Conservation (phyloP, 2,888 invertebrate genomes). For the Drosophila mimetica region DNA sequence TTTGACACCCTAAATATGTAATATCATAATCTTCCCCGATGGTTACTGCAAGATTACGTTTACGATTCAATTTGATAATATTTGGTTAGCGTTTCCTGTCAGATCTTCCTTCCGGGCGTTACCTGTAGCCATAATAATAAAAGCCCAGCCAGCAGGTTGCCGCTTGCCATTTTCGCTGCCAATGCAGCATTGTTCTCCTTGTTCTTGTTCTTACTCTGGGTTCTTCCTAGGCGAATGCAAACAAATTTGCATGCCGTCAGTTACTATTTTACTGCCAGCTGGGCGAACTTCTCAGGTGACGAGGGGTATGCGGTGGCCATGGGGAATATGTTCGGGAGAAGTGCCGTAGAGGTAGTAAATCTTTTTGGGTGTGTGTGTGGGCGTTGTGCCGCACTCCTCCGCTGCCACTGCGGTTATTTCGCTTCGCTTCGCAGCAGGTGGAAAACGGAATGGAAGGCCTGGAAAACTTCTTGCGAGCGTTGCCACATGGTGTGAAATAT, state of each 20-base stretch:
- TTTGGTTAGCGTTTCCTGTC: not conserved
- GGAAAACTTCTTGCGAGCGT: slow-evolving; percentile 61
- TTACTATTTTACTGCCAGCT: slow-evolving; percentile 80
- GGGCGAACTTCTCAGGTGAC: slow-evolving; percentile 46
- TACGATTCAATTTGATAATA: not conserved
- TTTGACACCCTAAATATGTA: not conserved
- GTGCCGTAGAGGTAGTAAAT: slow-evolving; percentile 66
- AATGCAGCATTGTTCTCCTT: slow-evolving; percentile 60
- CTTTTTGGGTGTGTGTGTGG: slow-evolving; percentile 62
- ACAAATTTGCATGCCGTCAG: slow-evolving; percentile 80
- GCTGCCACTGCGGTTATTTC: slow-evolving; percentile 67
- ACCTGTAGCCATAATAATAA: slow-evolving; percentile 71
- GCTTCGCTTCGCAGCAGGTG: slow-evolving; percentile 38
- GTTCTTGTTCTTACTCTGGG: slow-evolving; percentile 37
- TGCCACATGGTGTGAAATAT: slow-evolving; percentile 81
- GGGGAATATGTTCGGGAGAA: slow-evolving; percentile 5
- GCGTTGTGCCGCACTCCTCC: slow-evolving; percentile 5
- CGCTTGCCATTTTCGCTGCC: slow-evolving; percentile 65
- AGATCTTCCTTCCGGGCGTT: slow-evolving; percentile 4
- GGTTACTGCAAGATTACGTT: not conserved
- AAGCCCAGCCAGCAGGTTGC: slow-evolving; percentile 69
- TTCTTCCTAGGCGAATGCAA: slow-evolving; percentile 64
- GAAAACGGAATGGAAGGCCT: slow-evolving; percentile 21
- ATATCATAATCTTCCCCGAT: not conserved
- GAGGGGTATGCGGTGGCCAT: not conserved